Base-by-base conservation (phyloP, 2,797 vertebrate genomes). In the Mormyrus hasselquistii region DNA sequence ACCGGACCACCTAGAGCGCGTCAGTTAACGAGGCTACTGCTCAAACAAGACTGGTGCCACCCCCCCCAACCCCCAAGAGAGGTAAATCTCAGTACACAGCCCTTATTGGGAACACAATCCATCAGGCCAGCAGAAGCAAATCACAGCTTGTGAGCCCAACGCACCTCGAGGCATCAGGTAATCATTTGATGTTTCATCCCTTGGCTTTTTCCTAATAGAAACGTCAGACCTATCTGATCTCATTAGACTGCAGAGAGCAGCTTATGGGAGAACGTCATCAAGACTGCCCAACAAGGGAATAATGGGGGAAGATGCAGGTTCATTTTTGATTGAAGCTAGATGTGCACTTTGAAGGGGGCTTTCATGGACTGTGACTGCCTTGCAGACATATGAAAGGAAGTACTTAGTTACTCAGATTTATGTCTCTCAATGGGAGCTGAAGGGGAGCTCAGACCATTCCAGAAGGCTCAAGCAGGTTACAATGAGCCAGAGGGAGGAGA, bases 121-220 rank as follows among this genome's bases (percentile, higher is more conserved):
- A 86, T 41, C 16, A 84, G 57, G 86, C 59, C 34, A n/a, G 10
- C 22, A 25, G 86, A 65, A 91, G 91, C 16, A n/a, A 50, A n/a
- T 22, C 47, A 25, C 5, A 84, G n/a, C 82, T 22, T 84, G 44
- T 4, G n/a, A 49, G 22, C 41, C 79, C 44, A 84, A 44, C 0
- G 79, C 19, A 12, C 44, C 44, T 47, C 8, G 44, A 44, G 19
- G 14, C 3, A 50, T 25, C 16, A 25, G 47, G 47, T 84, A 2
- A 84, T 29, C 47, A 22, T 50, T 14, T 14, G 38, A 84, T 0
- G 9, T 84, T 84, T 22, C 47, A 29, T n/a, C 22, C 5, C 76
- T 10, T 44, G 41, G 41, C 6, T 83, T 49, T 49, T 47, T 29
- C 82, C n/a, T 6, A 50, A 83, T 1, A 50, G 47, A 83, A 49